Evolutionary conservation across 2,888 invertebrate genomes (phyloP), one percentile per base, ranked within the genome.

Genomic region (Coleophora deauratella): DNA sequence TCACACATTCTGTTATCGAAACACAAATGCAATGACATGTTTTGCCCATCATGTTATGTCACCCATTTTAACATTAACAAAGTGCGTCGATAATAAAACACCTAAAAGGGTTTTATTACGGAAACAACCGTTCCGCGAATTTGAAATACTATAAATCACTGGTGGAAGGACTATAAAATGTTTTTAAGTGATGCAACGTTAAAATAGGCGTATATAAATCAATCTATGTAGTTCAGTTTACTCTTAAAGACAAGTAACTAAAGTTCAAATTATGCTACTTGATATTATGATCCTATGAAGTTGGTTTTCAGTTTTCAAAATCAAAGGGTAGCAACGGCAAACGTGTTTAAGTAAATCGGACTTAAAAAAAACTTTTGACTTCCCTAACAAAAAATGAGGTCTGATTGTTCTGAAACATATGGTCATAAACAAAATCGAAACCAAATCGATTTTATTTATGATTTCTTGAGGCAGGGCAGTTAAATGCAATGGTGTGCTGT

Each of bases 111-210:
- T 66, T 63, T 66, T 61, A 63, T 44, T 54, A 65, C 64, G 68
- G 66, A 67, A 70, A 54, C 46, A 69, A 54, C 45, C 59, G 66
- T 84, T 81, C 81, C 59, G 78, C 76, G 82, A 82, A 82, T 76
- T 73, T 55, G 56, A 45, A 59, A 51, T 59, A 60, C 62, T 67
- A 21, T 21, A 21, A 21, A 21, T 21, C 21, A 21, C 21, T 21
- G 21, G 6, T 21, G 6, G 21, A 21, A 21, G 21, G 21, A 21
- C 6, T 21, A 74, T 80, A 81, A 79, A 79, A 73, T 71, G 63
- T 59, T 59, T 66, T 3, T 67, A 62, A 62, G 63, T 60, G 61
- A 51, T 57, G 51, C 52, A 35, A 62, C 70, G 31, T 58, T 76
- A 73, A 78, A 78, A 71, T 52, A 72, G 74, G 74, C 79, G 74